phyloP scores from a whole-genome alignment of 1,140 invertebrate species.

The Conopomorpha cramerella region DNA sequence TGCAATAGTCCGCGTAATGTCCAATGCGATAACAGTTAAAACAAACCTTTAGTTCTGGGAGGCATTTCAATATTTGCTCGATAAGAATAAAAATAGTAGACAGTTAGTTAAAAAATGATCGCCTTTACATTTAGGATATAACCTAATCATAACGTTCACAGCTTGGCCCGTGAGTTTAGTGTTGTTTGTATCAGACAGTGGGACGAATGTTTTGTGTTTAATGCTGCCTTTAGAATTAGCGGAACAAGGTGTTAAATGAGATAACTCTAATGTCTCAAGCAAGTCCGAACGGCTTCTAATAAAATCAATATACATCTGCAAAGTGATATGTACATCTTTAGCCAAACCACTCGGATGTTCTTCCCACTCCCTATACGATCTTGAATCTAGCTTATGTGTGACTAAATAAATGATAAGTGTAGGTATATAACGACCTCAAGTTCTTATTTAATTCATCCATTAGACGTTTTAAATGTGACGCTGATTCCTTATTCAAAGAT shows the following conservation, averaged over 20 bases:
- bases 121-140: constrained; percentile 11
- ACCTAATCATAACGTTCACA: too few relatives aligned
- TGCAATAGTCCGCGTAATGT: constrained; percentile 16
- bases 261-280: constrained; percentile 10
- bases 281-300: constrained; percentile 10
- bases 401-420: constrained; percentile 9
- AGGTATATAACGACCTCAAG: constrained; percentile 3
- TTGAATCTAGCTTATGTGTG: constrained; percentile 11
- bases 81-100: too few relatives aligned
- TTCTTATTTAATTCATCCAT: constrained; percentile 14
- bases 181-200: constrained; percentile 4
- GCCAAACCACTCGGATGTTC: constrained; percentile 1
- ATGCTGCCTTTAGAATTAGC: background rate
- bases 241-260: background rate
- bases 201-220: constrained; percentile 1
- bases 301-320: constrained; percentile 8
- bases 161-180: constrained; percentile 2
- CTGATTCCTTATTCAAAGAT: constrained; percentile 9
- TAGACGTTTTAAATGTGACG: constrained; percentile 8
- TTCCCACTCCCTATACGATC: constrained; percentile 12
- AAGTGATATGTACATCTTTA: constrained; percentile 4
- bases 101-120: constrained; percentile 8
- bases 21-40: constrained; percentile 14
- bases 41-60: constrained; percentile 12
- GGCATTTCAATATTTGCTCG: constrained; percentile 7